Conservation (phyloP, 1,140 invertebrate species). For the Solenopsis fugax region DNA sequence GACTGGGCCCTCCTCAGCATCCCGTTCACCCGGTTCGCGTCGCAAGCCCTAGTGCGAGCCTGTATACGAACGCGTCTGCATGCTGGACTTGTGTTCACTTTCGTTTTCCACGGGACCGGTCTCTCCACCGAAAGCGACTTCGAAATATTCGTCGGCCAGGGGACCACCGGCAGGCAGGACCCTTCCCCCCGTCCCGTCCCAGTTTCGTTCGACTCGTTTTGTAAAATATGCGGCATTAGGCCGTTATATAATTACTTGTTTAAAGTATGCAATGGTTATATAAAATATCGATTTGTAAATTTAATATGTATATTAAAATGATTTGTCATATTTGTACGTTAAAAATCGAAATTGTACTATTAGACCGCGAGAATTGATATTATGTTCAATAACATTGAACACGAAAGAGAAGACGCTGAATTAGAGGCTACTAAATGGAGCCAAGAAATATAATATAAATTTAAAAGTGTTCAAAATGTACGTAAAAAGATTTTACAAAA, state of each 20-base stretch:
- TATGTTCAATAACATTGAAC: neutral
- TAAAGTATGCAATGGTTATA: conserved; percentile 4
- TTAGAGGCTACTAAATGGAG: neutral
- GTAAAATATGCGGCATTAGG: conserved; percentile 39
- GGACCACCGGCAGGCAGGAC: neutral
- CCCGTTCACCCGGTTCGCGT: conserved; percentile 81
- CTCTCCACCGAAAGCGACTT: conserved; percentile 56
- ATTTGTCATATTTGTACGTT: neutral
- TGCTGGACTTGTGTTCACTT: conserved; percentile 67
- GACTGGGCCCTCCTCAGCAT: conserved; percentile 79
- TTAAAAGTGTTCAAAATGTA: neutral
- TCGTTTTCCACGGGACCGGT: conserved; percentile 77
- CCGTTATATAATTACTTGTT: conserved; percentile 46
- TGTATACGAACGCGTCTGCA: neutral
- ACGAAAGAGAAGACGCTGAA: neutral
- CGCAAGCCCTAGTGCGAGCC: conserved; percentile 4
- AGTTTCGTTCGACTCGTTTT: conserved; percentile 30
- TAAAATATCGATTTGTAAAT: conserved; percentile 34
- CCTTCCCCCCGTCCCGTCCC: neutral
- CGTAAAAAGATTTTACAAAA: neutral
- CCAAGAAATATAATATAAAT: neutral
- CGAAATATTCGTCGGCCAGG: conserved; percentile 24
- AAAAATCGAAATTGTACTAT: conserved; percentile 2
- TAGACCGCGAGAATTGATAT: neutral
- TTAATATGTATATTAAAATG: neutral